phyloP scores from a whole-genome alignment of 2,797 vertebrate species.

The Acomys russatus region DNA sequence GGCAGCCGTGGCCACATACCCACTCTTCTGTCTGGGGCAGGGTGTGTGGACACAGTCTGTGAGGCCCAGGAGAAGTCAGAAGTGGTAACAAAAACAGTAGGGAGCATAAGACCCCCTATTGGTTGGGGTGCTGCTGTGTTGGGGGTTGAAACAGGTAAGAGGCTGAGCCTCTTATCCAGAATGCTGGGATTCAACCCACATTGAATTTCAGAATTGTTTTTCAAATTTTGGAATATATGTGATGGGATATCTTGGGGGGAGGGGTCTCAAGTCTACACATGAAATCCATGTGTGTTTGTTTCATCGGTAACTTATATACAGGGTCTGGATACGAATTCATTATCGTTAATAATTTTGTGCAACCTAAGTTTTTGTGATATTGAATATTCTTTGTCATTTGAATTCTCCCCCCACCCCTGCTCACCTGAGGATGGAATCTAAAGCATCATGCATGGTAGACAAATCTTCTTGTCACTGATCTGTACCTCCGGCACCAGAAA shows the following conservation, averaged over 20 bases:
- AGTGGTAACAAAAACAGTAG: neutral
- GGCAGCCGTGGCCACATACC: fast-evolving
- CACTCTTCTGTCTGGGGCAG: too few species aligned
- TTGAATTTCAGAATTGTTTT: neutral
- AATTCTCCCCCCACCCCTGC: neutral
- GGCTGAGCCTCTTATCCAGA: neutral
- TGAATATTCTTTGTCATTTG: neutral
- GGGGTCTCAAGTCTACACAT: neutral
- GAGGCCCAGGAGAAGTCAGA: neutral
- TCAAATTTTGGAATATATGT: neutral
- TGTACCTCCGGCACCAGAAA: neutral
- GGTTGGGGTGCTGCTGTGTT: neutral
- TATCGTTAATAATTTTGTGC: slow-evolving; percentile 8
- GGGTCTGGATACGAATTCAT: neutral
- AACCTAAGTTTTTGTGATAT: neutral
- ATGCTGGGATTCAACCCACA: neutral
- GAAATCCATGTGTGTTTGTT: neutral
- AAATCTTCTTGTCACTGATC: neutral
- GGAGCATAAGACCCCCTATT: neutral
- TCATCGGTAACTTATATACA: neutral
- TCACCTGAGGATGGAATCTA: neutral
- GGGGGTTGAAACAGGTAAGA: neutral
- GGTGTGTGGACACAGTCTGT: neutral
- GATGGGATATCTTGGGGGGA: neutral
- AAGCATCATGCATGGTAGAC: neutral